Evolutionary conservation across 2,888 invertebrate genomes (phyloP).

Genomic region (Subacronicta megacephala): DNA sequence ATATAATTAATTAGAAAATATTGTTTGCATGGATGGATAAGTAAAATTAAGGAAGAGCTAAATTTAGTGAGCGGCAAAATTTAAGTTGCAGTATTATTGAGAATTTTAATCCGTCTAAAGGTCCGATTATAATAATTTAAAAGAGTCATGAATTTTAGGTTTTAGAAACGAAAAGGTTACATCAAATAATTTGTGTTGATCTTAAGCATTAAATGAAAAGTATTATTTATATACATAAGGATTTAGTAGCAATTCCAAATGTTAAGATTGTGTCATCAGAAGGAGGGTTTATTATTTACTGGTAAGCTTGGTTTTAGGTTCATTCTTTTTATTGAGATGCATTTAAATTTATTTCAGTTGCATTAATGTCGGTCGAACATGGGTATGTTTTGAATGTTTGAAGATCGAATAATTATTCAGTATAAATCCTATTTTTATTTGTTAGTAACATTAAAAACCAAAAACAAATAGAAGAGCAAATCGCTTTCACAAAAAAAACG

Average conservation of each 20-base stretch:
- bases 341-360: neutral
- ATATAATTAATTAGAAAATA: too few species aligned
- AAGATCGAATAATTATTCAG: too few species aligned
- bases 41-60: too few species aligned
- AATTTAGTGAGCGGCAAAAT: neutral
- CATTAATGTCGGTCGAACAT: too few species aligned
- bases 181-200: conserved; percentile 31
- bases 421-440: too few species aligned
- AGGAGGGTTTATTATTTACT: conserved; percentile 6
- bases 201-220: conserved; percentile 4
- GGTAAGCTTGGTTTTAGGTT: neutral
- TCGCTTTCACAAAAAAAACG: conserved; percentile 43
- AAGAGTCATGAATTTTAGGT: conserved; percentile 50
- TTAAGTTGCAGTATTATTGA: conserved; percentile 7
- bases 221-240: conserved; percentile 10
- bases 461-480: conserved; percentile 36
- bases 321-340: neutral
- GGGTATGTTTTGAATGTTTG: too few species aligned
- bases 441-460: conserved; percentile 11
- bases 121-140: conserved; percentile 60
- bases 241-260: conserved; percentile 12
- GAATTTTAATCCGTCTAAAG: conserved; percentile 22
- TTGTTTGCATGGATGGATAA: neutral
- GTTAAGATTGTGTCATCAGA: neutral
- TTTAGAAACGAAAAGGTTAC: conserved; percentile 23